phyloP scores from a whole-genome alignment of 2,888 invertebrate genomes.

The Exocentrus adspersus region DNA sequence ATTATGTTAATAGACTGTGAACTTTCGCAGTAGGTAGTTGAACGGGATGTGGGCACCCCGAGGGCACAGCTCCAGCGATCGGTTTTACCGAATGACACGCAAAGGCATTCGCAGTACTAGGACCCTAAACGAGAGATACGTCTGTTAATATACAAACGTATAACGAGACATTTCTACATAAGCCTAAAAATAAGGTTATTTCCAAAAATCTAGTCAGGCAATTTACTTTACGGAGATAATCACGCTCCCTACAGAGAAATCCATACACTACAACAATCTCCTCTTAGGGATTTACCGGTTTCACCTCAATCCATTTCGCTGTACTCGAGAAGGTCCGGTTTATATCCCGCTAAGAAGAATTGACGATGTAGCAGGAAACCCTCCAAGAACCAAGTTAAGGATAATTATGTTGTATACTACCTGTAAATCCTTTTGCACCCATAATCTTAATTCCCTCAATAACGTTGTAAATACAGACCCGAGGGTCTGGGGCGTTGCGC shows the following conservation, averaged over 20 bases:
- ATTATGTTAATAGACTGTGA: conserved; percentile 28
- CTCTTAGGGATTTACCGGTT: not conserved
- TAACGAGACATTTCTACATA: no score
- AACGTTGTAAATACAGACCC: conserved; percentile 3
- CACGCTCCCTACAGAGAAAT: no score
- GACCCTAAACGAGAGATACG: no score
- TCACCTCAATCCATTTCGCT: not conserved
- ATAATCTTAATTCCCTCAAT: conserved; percentile 4
- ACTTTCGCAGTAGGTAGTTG: conserved; percentile 15
- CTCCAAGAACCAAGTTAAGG: not conserved
- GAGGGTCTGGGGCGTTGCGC: not conserved
- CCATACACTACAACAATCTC: not conserved
- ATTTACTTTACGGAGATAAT: no score
- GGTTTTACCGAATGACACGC: conserved; percentile 26
- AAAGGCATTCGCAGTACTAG: conserved; percentile 13
- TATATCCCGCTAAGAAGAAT: not conserved
- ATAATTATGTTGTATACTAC: conserved; percentile 10
- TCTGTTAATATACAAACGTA: conserved; percentile 24
- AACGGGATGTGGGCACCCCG: conserved; percentile 16
- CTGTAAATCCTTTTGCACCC: conserved; percentile 14
- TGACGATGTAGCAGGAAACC: not conserved
- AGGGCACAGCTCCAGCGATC: conserved; percentile 17
- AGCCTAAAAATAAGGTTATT: no score
- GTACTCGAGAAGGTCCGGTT: not conserved
- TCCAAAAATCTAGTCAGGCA: no score